A percentile compares a stretch with the other conserved stretches of the same genome.
phyloP scores from a whole-genome alignment of 2,888 invertebrate genomes.

The Acronicta leporina region DNA sequence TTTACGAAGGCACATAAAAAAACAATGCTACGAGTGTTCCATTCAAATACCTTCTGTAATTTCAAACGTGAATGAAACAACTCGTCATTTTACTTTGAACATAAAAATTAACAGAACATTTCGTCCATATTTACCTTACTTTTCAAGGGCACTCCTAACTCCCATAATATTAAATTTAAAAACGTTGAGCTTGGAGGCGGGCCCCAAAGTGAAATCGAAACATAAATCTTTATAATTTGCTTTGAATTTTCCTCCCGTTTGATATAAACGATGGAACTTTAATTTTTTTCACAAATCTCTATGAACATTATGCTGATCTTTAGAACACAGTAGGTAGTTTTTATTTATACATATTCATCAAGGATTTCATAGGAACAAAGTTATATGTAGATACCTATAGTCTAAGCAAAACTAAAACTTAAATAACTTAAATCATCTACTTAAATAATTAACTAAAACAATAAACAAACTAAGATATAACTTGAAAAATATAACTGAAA shows the following conservation, averaged over 20 bases:
- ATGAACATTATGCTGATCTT: constrained; percentile 27
- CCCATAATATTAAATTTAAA: constrained; percentile 54
- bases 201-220: constrained; percentile 49
- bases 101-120: constrained; percentile 45
- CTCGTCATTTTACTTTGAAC: constrained; percentile 38
- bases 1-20: constrained; percentile 8
- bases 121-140: constrained; percentile 41
- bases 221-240: constrained; percentile 57
- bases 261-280: constrained; percentile 47
- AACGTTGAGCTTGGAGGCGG: constrained; percentile 48
- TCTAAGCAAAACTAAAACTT: no score
- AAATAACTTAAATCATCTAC: constrained; percentile 24
- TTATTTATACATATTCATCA: no score
- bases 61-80: constrained; percentile 26
- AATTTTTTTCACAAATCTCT: constrained; percentile 24
- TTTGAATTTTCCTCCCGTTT: constrained; percentile 47
- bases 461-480: no score
- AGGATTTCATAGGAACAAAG: no score
- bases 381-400: no score
- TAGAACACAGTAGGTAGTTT: no score
- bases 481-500: no score
- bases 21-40: constrained; percentile 11
- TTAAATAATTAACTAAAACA: no score
- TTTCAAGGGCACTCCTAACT: constrained; percentile 45
- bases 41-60: constrained; percentile 12